Conservation (phyloP, 2,113 vertebrate species). For the Meriones unguiculatus region DNA sequence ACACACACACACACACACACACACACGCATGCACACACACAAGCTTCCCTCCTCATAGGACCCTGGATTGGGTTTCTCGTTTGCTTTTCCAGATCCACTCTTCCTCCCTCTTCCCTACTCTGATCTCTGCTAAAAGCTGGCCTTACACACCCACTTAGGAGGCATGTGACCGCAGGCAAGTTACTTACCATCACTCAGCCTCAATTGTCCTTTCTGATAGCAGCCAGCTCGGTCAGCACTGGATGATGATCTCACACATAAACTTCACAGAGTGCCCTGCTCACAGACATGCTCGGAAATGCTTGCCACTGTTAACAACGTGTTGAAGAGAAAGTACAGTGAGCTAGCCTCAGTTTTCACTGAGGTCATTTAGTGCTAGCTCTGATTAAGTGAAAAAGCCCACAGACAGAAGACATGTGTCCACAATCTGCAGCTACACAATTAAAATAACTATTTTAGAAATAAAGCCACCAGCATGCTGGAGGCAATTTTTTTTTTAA, state of each 20-base stretch:
- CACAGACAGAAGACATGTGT: neutral
- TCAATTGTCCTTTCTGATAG: neutral
- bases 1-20: neutral
- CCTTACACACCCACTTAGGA: neutral
- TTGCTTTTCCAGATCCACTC: no score
- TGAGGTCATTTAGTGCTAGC: neutral
- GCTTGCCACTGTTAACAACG: neutral
- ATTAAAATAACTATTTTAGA: conserved; percentile 40
- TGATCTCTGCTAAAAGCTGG: neutral
- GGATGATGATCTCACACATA: neutral
- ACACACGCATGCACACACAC: neutral
- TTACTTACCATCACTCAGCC: neutral
- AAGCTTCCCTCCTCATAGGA: neutral
- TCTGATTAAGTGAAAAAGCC: neutral
- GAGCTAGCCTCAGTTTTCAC: conserved; percentile 1
- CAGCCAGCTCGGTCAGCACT: neutral
- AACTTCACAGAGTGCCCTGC: neutral
- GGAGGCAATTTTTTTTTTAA: conserved; percentile 24
- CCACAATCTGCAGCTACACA: neutral
- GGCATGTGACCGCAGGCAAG: neutral
- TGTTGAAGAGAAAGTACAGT: neutral
- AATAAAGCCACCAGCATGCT: conserved; percentile 27
- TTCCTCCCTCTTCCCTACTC: no score
- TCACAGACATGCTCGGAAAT: neutral
- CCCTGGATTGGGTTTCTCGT: neutral